A percentile compares a stretch with the other conserved stretches of the same genome.
Evolutionary conservation across 2,888 invertebrate genomes (phyloP).

Genomic region (Tetramorium bicarinatum): DNA sequence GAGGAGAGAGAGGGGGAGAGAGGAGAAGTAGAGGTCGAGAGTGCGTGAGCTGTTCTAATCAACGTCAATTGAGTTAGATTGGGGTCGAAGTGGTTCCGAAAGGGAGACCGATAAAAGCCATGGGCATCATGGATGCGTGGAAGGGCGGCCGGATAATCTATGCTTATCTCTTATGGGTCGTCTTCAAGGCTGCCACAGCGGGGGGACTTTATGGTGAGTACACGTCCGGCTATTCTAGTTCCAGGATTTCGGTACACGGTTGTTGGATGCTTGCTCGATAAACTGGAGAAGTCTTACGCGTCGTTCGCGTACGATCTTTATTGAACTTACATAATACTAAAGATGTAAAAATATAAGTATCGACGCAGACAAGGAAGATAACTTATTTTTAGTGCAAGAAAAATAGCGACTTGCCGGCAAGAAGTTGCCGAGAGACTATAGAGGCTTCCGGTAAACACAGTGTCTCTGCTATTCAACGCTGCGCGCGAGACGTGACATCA

Average conservation of each 20-base stretch:
- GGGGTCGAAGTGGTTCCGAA: conserved; percentile 53
- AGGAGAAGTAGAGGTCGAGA: conserved; percentile 33
- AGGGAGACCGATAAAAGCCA: conserved; percentile 55
- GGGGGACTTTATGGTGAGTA: conserved; percentile 83
- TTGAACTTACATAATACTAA: conserved; percentile 28
- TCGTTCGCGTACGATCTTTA: neutral
- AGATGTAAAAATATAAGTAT: conserved; percentile 28
- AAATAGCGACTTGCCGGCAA: conserved; percentile 16
- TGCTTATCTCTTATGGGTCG: conserved; percentile 82
- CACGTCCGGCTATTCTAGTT: neutral
- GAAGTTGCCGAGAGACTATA: conserved; percentile 22
- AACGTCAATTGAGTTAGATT: conserved; percentile 68
- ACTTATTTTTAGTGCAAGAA: conserved; percentile 18
- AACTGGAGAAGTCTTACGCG: neutral
- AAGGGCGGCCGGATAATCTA: conserved; percentile 81
- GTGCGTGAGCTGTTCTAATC: conserved; percentile 47
- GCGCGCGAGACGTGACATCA: conserved; percentile 49
- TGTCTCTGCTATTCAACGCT: conserved; percentile 44
- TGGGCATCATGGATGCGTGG: conserved; percentile 81
- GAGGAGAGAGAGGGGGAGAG: neutral
- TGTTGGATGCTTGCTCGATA: neutral
- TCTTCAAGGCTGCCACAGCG: conserved; percentile 78
- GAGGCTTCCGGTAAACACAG: conserved; percentile 53
- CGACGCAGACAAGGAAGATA: neutral
- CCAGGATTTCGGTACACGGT: neutral